phyloP scores from a whole-genome alignment of 2,797 vertebrate genomes.

The Paramormyrops hopkinsi region DNA sequence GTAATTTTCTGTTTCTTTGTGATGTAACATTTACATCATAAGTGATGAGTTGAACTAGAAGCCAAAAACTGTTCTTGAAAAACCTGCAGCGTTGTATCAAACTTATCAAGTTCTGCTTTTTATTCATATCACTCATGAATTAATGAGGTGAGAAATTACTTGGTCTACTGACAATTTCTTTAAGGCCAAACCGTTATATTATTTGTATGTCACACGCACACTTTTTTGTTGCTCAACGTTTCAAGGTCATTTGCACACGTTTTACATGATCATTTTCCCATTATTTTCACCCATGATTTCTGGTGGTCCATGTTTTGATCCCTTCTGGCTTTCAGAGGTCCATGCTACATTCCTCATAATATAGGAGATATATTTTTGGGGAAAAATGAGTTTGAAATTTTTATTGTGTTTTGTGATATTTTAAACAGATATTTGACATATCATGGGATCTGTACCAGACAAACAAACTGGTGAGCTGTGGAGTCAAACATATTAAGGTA shows the following conservation, averaged over 20 bases:
- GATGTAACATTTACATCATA: background rate
- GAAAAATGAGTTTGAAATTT: background rate
- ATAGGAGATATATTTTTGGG: background rate
- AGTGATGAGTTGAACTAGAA: background rate
- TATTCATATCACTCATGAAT: background rate
- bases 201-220: background rate
- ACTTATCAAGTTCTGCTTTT: background rate
- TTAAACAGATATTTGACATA: constrained; percentile 94
- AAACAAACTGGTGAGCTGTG: constrained; percentile 97
- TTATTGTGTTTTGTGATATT: constrained; percentile 30
- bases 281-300: background rate
- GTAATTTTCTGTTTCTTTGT: background rate
- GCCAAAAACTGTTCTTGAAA: background rate
- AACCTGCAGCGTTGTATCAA: background rate
- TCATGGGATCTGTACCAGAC: constrained; percentile 98
- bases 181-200: background rate
- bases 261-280: background rate
- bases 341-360: background rate
- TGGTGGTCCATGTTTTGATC: background rate
- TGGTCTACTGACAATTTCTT: background rate
- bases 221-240: background rate
- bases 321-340: background rate
- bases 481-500: constrained; percentile 99
- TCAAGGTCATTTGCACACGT: background rate
- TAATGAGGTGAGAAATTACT: background rate